Evolutionary conservation across 1,140 invertebrate species (phyloP).

Genomic region (Bombus breviceps): DNA sequence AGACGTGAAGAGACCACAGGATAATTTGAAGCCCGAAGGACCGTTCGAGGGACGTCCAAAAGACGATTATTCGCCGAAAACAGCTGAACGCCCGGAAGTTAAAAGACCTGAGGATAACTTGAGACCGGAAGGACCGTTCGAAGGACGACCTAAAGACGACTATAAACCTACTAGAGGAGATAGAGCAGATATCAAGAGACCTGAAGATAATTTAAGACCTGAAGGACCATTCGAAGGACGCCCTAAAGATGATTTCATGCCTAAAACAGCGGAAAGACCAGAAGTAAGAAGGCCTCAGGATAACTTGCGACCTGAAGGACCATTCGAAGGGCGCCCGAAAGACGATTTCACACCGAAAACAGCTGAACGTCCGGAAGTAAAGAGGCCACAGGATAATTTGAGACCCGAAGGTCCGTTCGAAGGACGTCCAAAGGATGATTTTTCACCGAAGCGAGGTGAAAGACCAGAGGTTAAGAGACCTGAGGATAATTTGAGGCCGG

Average conservation of each 20-base stretch:
- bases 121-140: slow-evolving; percentile 82
- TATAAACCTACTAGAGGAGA: slow-evolving; percentile 83
- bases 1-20: no score
- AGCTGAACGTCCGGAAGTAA: slow-evolving; percentile 75
- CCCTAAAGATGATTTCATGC: slow-evolving; percentile 63
- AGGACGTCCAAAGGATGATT: slow-evolving; percentile 78
- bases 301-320: slow-evolving; percentile 83
- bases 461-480: slow-evolving; percentile 78
- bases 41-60: slow-evolving; percentile 74
- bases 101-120: slow-evolving; percentile 83
- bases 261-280: slow-evolving; percentile 79
- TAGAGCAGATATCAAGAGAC: slow-evolving; percentile 79
- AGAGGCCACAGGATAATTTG: slow-evolving; percentile 81
- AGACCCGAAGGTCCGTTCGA: slow-evolving; percentile 84
- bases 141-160: slow-evolving; percentile 80
- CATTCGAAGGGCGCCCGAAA: slow-evolving; percentile 83
- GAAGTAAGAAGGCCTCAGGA: slow-evolving; percentile 80
- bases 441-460: slow-evolving; percentile 81
- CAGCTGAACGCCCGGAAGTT: slow-evolving; percentile 82
- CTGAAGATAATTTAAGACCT: slow-evolving; percentile 86
- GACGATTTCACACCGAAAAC: slow-evolving; percentile 77
- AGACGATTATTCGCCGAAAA: slow-evolving; percentile 82
- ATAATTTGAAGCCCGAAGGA: no score
- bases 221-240: slow-evolving; percentile 85
- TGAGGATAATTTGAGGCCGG: slow-evolving; percentile 84